Evolutionary conservation across 2,888 invertebrate genomes (phyloP).

Genomic region (Peribatodes rhomboidaria): DNA sequence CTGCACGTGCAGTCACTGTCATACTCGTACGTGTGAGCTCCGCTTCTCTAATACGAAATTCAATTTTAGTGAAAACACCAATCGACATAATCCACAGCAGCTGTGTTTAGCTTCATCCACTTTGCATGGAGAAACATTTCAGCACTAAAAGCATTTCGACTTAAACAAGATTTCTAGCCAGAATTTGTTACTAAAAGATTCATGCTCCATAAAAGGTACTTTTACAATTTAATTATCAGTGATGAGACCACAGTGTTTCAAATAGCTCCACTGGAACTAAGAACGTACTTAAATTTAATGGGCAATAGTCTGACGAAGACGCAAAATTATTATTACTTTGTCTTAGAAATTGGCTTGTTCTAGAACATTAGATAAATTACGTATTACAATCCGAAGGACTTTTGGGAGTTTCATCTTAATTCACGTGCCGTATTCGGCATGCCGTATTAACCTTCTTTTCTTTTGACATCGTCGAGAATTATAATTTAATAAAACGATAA

Average conservation of each 20-base stretch:
- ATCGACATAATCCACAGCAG: conserved; percentile 17
- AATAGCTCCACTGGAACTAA: conserved; percentile 59
- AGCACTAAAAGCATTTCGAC: conserved; percentile 22
- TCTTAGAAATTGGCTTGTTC: conserved; percentile 55
- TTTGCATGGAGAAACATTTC: conserved; percentile 13
- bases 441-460: no score
- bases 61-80: conserved; percentile 28
- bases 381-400: conserved; percentile 25
- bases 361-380: conserved; percentile 38
- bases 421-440: neutral
- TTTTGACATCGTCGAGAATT: no score
- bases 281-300: conserved; percentile 60
- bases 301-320: conserved; percentile 54
- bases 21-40: conserved; percentile 16
- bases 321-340: conserved; percentile 51
- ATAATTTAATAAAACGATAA: no score
- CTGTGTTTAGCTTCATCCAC: conserved; percentile 10
- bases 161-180: conserved; percentile 16
- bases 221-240: conserved; percentile 58
- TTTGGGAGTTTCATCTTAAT: conserved; percentile 13
- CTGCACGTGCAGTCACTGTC: conserved; percentile 21
- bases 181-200: conserved; percentile 36
- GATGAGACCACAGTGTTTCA: conserved; percentile 56
- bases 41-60: conserved; percentile 29
- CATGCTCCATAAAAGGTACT: conserved; percentile 50